These are phyloP conservation scores for Mimachlamys varia DNA, from an alignment of 2,888 invertebrate species.

Conservation along the genomic window DNA sequence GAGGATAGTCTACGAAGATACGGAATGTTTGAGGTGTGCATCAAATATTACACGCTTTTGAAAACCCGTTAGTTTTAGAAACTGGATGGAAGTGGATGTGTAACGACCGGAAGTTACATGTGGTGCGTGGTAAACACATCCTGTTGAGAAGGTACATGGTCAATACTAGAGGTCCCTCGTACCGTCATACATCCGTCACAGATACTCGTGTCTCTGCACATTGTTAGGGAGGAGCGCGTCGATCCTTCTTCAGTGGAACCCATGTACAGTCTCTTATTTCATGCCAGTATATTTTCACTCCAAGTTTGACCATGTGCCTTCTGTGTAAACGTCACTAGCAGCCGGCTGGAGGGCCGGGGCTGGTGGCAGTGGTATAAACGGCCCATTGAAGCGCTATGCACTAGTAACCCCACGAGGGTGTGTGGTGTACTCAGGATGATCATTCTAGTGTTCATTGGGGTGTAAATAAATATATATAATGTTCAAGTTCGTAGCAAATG, in stretches of 20 bases:
- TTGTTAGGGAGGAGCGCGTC: neutral
- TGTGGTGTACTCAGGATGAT: conserved; percentile 5
- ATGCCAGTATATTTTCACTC: conserved; percentile 34
- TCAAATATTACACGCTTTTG: too few species aligned
- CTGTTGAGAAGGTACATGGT: conserved; percentile 17
- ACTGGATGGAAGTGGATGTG: neutral
- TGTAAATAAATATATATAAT: conserved; percentile 26
- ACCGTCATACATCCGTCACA: neutral
- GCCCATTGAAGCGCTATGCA: conserved; percentile 24
- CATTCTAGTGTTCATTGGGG: neutral
- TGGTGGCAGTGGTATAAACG: neutral
- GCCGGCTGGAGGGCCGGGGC: neutral
- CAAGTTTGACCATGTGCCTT: conserved; percentile 36
- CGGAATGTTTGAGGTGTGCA: neutral
- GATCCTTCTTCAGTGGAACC: neutral
- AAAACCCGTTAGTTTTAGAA: neutral
- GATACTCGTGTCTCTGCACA: neutral
- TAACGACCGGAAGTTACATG: neutral
- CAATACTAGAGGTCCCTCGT: conserved; percentile 14
- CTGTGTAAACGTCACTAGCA: neutral
- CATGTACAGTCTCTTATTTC: neutral
- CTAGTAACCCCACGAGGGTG: neutral
- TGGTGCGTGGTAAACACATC: neutral
- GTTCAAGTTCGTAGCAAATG: conserved; percentile 22
- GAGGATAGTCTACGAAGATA: neutral